phyloP scores from a whole-genome alignment of 2,888 invertebrate genomes.

The Osmoderma eremita region DNA sequence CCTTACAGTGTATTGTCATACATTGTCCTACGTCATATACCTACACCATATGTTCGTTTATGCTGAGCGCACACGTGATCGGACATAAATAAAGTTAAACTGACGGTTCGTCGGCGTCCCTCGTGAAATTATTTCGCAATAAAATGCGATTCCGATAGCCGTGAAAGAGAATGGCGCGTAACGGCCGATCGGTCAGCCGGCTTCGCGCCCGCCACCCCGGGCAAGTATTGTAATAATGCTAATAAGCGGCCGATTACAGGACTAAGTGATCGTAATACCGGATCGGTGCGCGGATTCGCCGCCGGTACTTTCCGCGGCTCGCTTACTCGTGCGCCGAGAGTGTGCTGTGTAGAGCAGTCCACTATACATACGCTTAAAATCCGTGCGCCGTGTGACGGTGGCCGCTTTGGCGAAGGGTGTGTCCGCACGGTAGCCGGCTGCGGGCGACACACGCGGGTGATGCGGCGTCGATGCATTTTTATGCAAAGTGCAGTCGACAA shows the following conservation, averaged over 20 bases:
- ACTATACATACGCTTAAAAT: not conserved
- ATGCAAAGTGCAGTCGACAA: constrained; percentile 50
- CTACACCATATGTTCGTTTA: no score
- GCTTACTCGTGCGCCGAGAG: not conserved
- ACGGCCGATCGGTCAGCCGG: no score
- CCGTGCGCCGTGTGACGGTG: not conserved
- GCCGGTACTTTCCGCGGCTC: constrained; percentile 46
- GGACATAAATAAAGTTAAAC: constrained; percentile 19
- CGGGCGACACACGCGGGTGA: constrained; percentile 55
- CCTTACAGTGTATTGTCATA: no score
- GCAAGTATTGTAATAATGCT: constrained; percentile 57
- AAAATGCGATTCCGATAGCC: constrained; percentile 48
- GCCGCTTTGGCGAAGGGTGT: constrained; percentile 54
- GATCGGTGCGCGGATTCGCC: constrained; percentile 51
- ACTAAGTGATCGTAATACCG: constrained; percentile 56
- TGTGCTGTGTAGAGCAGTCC: not conserved
- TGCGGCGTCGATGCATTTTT: constrained; percentile 49
- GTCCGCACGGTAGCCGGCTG: constrained; percentile 59
- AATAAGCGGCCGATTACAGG: constrained; percentile 59
- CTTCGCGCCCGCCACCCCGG: constrained; percentile 48
- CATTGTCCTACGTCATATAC: no score
- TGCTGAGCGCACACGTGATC: no score
- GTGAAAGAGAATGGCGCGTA: constrained; percentile 27
- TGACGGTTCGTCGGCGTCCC: constrained; percentile 23
- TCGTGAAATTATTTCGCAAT: constrained; percentile 46